Percentiles rank a stretch among this genome's conserved stretches.
Evolutionary conservation across 2,797 vertebrate genomes (phyloP).

Genomic region (Schizothorax lantsangensis): DNA sequence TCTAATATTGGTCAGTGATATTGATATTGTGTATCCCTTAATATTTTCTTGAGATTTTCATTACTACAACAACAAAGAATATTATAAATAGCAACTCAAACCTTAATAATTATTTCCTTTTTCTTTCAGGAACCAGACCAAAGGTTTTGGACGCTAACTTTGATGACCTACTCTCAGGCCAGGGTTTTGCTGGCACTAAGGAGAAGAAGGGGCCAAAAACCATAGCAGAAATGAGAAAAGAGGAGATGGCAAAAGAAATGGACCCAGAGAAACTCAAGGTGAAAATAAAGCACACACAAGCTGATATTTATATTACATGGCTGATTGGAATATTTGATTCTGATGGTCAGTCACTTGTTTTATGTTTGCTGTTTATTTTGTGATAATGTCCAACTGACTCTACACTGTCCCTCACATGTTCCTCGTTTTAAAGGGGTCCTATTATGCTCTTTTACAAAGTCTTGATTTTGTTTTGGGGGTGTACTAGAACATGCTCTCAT

Average conservation of each 20-base stretch:
- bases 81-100: not conserved
- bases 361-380: not conserved
- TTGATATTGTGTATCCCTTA: not conserved
- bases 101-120: not conserved
- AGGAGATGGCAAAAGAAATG: constrained; percentile 99
- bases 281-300: constrained; percentile 31
- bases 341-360: not conserved
- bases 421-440: not conserved
- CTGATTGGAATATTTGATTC: not conserved
- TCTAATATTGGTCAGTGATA: not conserved
- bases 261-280: constrained; percentile 98
- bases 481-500: not conserved
- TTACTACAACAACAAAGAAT: not conserved
- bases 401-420: not conserved
- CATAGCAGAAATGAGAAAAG: constrained; percentile 99
- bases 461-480: no score
- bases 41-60: not conserved
- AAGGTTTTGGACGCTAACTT: constrained; percentile 88
- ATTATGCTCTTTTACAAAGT: no score
- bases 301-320: not conserved
- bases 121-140: constrained; percentile 85
- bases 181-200: constrained; percentile 93
- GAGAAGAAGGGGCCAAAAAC: constrained; percentile 95
- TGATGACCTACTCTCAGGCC: constrained; percentile 93
- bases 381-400: not conserved